Percentiles rank a stretch among this genome's conserved stretches.
These are phyloP conservation scores for Poeciliopsis occidentalis DNA, from an alignment of 2,113 vertebrate genomes.

Conservation along the genomic window DNA sequence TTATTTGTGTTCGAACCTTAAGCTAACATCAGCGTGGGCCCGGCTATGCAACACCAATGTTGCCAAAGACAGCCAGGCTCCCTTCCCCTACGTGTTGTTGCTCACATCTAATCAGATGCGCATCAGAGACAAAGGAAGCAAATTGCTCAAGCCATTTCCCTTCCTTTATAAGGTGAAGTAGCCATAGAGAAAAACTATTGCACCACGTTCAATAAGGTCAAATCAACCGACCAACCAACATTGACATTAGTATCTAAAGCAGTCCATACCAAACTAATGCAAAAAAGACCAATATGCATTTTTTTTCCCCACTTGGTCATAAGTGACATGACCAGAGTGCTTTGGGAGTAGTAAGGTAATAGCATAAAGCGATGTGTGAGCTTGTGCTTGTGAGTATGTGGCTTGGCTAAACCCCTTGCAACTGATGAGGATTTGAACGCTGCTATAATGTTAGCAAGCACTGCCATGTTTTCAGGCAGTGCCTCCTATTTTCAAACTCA, in stretches of 20 bases:
- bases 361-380: neutral
- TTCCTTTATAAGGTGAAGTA: too few species aligned
- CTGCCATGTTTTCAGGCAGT: too few species aligned
- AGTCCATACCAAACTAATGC: neutral
- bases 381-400: neutral
- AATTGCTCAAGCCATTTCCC: neutral
- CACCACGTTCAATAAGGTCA: too few species aligned
- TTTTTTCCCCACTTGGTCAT: too few species aligned
- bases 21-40: conserved; percentile 36
- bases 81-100: neutral
- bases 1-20: conserved; percentile 50
- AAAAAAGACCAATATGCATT: neutral
- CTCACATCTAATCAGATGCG: neutral
- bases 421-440: too few species aligned
- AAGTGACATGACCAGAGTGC: too few species aligned
- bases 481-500: too few species aligned
- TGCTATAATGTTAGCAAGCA: too few species aligned
- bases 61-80: too few species aligned
- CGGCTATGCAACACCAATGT: conserved; percentile 19
- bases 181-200: too few species aligned
- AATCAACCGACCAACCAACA: too few species aligned
- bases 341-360: too few species aligned
- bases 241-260: neutral
- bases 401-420: neutral
- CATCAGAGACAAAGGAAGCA: neutral